Evolutionary conservation across 2,888 invertebrate genomes (phyloP).

Genomic region (Papilio protenor): DNA sequence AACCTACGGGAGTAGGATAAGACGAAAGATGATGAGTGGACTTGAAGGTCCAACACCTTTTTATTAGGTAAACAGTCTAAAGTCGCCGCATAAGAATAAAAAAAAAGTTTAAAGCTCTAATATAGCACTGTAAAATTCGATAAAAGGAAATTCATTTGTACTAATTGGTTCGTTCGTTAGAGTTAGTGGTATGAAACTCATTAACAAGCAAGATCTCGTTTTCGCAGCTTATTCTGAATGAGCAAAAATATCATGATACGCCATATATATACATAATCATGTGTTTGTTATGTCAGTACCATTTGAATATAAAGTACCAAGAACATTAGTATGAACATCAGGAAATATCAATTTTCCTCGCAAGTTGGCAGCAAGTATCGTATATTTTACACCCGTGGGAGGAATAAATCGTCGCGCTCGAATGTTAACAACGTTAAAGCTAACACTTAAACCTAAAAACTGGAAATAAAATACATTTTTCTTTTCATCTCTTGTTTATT

Average conservation of each 20-base stretch:
- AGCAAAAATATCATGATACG: not conserved
- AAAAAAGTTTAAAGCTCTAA: not conserved
- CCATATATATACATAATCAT: not conserved
- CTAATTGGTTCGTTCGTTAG: not conserved
- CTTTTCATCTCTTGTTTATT: not conserved
- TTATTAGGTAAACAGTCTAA: not conserved
- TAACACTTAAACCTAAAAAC: constrained; percentile 1
- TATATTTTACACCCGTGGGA: constrained; percentile 10
- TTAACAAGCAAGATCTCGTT: not conserved
- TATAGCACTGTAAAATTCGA: not conserved
- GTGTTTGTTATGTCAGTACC: not conserved
- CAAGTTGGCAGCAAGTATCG: not conserved
- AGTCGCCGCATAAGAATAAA: not conserved
- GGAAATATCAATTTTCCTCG: constrained; percentile 12
- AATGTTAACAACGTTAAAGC: not conserved
- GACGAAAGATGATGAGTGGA: no score
- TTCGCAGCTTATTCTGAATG: not conserved
- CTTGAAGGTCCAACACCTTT: no score
- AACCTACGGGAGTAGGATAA: no score
- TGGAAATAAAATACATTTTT: not conserved
- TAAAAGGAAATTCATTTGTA: not conserved
- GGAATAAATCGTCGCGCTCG: constrained; percentile 7
- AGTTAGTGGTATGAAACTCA: not conserved
- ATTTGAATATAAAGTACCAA: not conserved
- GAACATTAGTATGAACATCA: constrained; percentile 4